Percentiles rank a stretch among this genome's conserved stretches.
Conservation (phyloP, 2,888 invertebrate species). For the Hypena proboscidalis region DNA sequence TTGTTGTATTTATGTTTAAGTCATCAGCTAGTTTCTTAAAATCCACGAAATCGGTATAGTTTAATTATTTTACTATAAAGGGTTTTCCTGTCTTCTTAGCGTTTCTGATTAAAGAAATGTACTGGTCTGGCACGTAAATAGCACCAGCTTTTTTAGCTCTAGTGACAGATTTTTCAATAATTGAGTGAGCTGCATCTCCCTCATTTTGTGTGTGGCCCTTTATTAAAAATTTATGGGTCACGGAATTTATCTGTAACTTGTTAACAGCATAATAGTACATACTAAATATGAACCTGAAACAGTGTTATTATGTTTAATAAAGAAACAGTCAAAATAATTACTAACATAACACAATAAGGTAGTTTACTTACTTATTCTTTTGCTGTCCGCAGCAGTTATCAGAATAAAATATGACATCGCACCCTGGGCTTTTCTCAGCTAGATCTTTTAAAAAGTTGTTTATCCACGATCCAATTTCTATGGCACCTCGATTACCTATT, state of each 20-base stretch:
- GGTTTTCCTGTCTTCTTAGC: background rate
- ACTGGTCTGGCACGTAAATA: slow-evolving; percentile 2
- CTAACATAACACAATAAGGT: background rate
- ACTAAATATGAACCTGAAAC: background rate
- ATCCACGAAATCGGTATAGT: background rate
- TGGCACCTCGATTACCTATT: slow-evolving; percentile 1
- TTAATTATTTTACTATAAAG: background rate
- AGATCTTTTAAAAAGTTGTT: slow-evolving; percentile 8
- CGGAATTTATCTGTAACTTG: background rate
- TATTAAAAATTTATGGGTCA: slow-evolving; percentile 3
- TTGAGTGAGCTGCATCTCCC: background rate
- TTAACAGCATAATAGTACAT: slow-evolving; percentile 6
- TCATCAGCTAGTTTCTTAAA: background rate
- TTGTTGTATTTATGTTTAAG: background rate
- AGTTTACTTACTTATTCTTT: slow-evolving; percentile 11
- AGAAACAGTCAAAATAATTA: background rate
- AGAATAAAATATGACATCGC: slow-evolving; percentile 8
- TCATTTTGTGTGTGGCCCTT: slow-evolving; percentile 2
- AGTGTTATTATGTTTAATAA: background rate
- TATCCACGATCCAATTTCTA: slow-evolving; percentile 20
- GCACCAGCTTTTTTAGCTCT: background rate
- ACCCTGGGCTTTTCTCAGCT: background rate
- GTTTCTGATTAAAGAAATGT: background rate
- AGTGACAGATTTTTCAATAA: background rate
- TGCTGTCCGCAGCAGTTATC: slow-evolving; percentile 22